Base-by-base conservation (phyloP, 2,797 vertebrate genomes). In the Epinephelus awoara region DNA sequence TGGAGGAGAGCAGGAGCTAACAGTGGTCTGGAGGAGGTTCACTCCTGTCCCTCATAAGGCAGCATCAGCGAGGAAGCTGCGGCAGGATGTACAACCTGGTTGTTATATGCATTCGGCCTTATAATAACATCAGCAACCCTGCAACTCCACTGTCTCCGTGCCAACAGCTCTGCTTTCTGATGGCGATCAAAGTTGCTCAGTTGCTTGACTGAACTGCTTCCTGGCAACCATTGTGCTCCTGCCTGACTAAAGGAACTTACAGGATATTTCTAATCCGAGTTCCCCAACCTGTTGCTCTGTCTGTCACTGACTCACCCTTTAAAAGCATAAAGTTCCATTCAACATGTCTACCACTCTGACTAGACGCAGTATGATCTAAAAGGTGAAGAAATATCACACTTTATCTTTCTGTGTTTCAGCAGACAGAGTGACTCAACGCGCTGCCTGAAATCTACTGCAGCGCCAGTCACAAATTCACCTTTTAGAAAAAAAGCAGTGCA, bases 391-490 rank as follows among this genome's bases (percentile, higher is more conserved):
- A 59, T 4, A 29, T 21, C 34, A n/a, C 47, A 44, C 17, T 29
- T 50, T 40, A 15, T 18, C 2, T 40, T 15, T 27, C 52, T 3
- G 23, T 54, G 18, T 34, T n/a, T 54, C 21, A 55, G 58, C 44
- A 64, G 52, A 57, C 23, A 47, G 23, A 55, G 1, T 23, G 56
- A 82, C 64, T 68, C 52, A 66, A 50, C 66, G 14, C 6, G 3
- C 21, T 17, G 76, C 49, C 62, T 55, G 63, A 55, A 50, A 46
- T 57, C 1, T 27, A 21, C 27, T 38, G 72, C 34, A 58, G 46
- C 29, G 14, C 2, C 51, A 27, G 7, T 18, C 52, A 29, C 40
- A 61, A 55, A 65, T 10, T 25, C 25, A 55, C 9, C 58, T 27
- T 9, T 63, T 27, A 19, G 7, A 62, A 27, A 21, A 14, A n/a